Conservation (phyloP, 2,888 invertebrate genomes). For the Phalera bucephala region DNA sequence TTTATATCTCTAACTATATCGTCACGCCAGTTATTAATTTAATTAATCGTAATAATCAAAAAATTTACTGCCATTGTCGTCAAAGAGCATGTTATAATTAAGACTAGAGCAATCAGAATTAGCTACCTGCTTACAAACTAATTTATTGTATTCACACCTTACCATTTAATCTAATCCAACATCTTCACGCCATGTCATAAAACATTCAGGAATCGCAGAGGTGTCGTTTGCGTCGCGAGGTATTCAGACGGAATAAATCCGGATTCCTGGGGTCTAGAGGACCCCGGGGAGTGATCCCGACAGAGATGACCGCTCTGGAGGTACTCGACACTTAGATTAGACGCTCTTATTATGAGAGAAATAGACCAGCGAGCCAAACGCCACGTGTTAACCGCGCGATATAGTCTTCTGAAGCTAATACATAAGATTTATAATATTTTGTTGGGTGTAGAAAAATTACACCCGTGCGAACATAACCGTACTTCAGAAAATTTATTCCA, state of each 20-base stretch:
- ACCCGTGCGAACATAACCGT: too few species aligned
- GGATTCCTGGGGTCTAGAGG: slow-evolving; percentile 65
- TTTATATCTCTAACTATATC: too few species aligned
- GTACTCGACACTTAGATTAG: slow-evolving; percentile 74
- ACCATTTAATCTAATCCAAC: slow-evolving; percentile 63
- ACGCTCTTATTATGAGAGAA: slow-evolving; percentile 52
- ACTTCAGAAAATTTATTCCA: too few species aligned
- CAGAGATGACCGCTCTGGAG: slow-evolving; percentile 77
- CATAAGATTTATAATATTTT: too few species aligned
- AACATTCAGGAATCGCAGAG: slow-evolving; percentile 62
- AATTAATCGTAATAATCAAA: too few species aligned
- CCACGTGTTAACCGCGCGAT: slow-evolving; percentile 23
- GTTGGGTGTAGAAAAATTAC: too few species aligned
- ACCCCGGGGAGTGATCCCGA: slow-evolving; percentile 75
- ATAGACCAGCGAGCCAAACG: slow-evolving; percentile 44
- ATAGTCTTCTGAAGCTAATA: too few species aligned
- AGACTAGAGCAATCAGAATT: too few species aligned
- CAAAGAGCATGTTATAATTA: too few species aligned
- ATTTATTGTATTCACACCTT: slow-evolving; percentile 22
- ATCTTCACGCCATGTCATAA: slow-evolving; percentile 60
- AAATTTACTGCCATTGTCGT: too few species aligned
- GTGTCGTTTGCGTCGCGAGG: slow-evolving; percentile 62
- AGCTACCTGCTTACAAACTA: slow-evolving; percentile 8
- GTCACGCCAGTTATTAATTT: too few species aligned
- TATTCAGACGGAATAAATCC: slow-evolving; percentile 77